Evolutionary conservation across 2,888 invertebrate species (phyloP), one percentile per base, ranked within the genome.

Genomic region (Nymphalis polychloros): DNA sequence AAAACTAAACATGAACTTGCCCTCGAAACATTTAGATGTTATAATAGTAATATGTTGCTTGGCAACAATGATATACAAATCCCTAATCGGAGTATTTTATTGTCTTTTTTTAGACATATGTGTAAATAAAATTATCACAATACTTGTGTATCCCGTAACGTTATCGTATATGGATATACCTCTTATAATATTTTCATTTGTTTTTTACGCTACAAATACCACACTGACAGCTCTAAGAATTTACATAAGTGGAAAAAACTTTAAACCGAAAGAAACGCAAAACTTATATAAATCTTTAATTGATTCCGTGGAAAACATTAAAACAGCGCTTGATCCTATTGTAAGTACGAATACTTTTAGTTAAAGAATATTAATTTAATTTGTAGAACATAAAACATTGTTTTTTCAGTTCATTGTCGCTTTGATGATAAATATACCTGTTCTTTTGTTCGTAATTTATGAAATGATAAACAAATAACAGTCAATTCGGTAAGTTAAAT

Each of bases 211-310:
- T 19, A 19, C 59, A 13, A 20, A 19, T 35, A 23, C 17, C 17
- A 59, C 55, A 19, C 27, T 68, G 19, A 10, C 35, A 35, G 13
- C 10, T 17, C 35, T 68, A n/a, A 52, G 27, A 31, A 61, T 55
- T 49, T 53, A 35, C 19, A 61, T 61, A 41, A 47, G 55, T 41
- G n/a, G n/a, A n/a, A 48, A 17, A 8, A 47, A 16, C n/a, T 47
- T 48, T 35, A 31, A 52, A 6, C 16, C 47, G 1, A 48, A 47
- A 10, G 20, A 64, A 16, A 19, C 46, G 20, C 60, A 55, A 23
- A 7, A 8, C 0, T 53, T 68, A 19, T 68, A 68, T 50, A 60
- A 55, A 60, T 55, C 35, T 20, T 48, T 68, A 47, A 55, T 68
- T 16, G 60, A 68, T 41, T 47, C 48, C 20, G 53, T 46, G 13